Percentiles rank a stretch among this genome's conserved stretches.
Evolutionary conservation across 2,113 vertebrate species (phyloP).

Genomic region (Piliocolobus tephrosceles): DNA sequence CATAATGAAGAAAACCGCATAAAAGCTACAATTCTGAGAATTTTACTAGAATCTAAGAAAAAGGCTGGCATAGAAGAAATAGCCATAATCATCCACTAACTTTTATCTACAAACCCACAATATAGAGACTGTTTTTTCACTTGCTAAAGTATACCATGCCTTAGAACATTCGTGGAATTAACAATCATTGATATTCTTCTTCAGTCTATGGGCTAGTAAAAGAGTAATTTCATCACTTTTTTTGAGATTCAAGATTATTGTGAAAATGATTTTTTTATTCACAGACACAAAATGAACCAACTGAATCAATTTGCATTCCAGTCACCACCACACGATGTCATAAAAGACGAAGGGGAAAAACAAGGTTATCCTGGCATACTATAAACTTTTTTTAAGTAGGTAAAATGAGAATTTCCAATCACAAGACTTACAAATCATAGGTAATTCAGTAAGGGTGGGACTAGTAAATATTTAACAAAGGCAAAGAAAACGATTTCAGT

Average conservation of each 20-base stretch:
- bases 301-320: background rate
- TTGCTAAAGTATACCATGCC: background rate
- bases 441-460: conserved; percentile 55
- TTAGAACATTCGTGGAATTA: background rate
- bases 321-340: background rate
- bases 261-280: background rate
- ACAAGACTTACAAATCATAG: background rate
- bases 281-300: background rate
- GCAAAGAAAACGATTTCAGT: conserved; percentile 22
- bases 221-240: background rate
- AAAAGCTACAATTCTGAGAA: background rate
- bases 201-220: background rate
- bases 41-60: background rate
- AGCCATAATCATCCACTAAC: background rate
- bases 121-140: background rate
- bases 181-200: background rate
- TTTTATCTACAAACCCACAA: conserved; percentile 15
- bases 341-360: conserved; percentile 36
- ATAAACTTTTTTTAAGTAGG: conserved; percentile 42
- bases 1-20: background rate
- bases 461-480: conserved; percentile 74
- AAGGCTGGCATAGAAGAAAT: background rate
- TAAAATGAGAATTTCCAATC: conserved; percentile 65
- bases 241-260: background rate
- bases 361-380: conserved; percentile 34